Base-by-base conservation (phyloP, 2,797 vertebrate genomes). In the Neomorphus geoffroyi region DNA sequence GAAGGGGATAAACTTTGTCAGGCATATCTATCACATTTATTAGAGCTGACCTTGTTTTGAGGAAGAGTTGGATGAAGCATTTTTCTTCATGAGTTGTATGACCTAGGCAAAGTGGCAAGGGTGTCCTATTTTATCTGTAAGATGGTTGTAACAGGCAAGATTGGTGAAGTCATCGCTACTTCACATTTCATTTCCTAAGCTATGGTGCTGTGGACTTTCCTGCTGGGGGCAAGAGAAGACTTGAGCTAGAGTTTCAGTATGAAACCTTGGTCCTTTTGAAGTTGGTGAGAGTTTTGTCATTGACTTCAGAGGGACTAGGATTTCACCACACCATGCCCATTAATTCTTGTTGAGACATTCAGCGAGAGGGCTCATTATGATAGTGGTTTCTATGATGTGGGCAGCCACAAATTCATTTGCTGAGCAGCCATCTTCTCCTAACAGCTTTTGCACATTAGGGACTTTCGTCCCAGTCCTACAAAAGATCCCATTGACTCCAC, bases 381-480 rank as follows among this genome's bases (percentile, higher is more conserved):
- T 73, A 93, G 88, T 83, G 79, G 88, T 66, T 92, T 78, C 90
- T 96, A 65, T 93, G 86, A 94, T 93, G 86, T 93, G 94, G 92
- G 78, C 67, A 91, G 86, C 92, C 81, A 95, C 88, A 93, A 82
- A 84, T 60, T 70, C 64, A 80, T 82, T 91, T 94, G 86, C 88
- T 57, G 60, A 86, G 60, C 48, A 88, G 48, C 80, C 86, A 80
- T 94, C 83, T 93, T 93, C 80, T 48, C 46, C 46, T 56, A 75
- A 81, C 35, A 94, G 70, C 83, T 92, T 92, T 86, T 93, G 54
- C 33, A 92, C 45, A 26, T 88, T 88, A 91, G 58, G 60, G 74
- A 67, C 56, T 87, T 93, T 1, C 10, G 74, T 62, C 57, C 60
- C 10, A 5, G 57, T 71, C 48, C 88, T 92, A 28, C 32, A 71